A percentile compares a stretch with the other conserved stretches of the same genome.
Conservation (phyloP, 1,140 invertebrate species). For the Lucilia sericata region DNA sequence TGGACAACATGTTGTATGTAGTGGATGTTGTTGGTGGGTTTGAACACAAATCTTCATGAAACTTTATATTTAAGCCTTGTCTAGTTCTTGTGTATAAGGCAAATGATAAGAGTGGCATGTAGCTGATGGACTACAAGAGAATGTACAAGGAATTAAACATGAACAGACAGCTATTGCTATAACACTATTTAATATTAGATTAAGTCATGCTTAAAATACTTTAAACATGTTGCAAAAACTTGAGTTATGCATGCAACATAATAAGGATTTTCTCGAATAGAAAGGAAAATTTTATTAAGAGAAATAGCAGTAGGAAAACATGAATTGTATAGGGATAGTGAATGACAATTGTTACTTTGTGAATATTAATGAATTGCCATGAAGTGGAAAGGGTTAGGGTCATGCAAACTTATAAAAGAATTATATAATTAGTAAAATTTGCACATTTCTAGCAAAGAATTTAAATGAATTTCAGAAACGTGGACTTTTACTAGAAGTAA, state of each 20-base stretch:
- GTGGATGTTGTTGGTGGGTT: neutral
- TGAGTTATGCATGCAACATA: neutral
- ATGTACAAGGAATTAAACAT: neutral
- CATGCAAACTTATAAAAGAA: neutral
- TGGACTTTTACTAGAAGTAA: too few species aligned
- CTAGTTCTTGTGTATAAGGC: neutral
- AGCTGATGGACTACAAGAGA: too few species aligned
- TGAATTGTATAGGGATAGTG: neutral
- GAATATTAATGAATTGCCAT: neutral
- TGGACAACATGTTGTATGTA: neutral
- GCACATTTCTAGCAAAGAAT: too few species aligned
- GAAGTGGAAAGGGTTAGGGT: neutral
- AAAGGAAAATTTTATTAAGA: too few species aligned
- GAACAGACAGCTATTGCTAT: neutral
- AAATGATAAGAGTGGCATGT: neutral
- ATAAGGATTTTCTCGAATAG: neutral
- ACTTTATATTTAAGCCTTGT: conserved; percentile 18
- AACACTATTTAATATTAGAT: conserved; percentile 6
- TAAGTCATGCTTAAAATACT: neutral
- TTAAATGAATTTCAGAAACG: too few species aligned
- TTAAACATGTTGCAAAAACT: neutral
- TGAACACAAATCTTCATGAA: neutral
- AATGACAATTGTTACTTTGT: neutral
- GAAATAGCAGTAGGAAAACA: neutral
- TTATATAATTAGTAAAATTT: too few species aligned